Conservation (phyloP, 2,888 invertebrate genomes). For the Apodemia hepburni region DNA sequence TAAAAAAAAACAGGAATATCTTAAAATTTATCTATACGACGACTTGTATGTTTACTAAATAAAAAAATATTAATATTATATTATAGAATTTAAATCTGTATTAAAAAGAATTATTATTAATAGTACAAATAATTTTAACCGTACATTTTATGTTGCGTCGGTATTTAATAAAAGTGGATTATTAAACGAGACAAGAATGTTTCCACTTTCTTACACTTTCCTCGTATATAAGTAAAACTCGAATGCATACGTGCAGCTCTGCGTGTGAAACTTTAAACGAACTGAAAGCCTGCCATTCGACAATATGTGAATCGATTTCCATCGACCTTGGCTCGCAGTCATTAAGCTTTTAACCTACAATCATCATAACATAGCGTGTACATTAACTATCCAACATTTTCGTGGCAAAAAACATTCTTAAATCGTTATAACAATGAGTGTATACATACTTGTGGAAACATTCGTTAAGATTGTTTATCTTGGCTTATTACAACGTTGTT, state of each 20-base stretch:
- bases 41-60: no score
- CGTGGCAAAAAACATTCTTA: constrained; percentile 23
- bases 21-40: no score
- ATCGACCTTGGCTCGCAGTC: constrained; percentile 61
- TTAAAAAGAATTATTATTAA: no score
- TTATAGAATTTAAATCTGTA: no score
- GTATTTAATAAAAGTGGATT: constrained; percentile 9
- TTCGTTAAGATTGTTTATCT: constrained; percentile 12
- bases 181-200: constrained; percentile 47
- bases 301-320: constrained; percentile 48
- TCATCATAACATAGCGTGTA: constrained; percentile 40
- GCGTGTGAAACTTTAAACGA: constrained; percentile 39
- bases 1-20: no score
- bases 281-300: constrained; percentile 40
- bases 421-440: constrained; percentile 63
- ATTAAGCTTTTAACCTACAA: constrained; percentile 26
- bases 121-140: no score
- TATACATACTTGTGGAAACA: constrained; percentile 30
- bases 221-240: constrained; percentile 50
- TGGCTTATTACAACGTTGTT: constrained; percentile 2
- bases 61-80: no score
- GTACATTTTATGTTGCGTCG: no score
- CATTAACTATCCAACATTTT: not conserved
- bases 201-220: constrained; percentile 73
- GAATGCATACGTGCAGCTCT: constrained; percentile 47